Evolutionary conservation across 2,113 vertebrate genomes (phyloP).

Genomic region (Gadus macrocephalus): DNA sequence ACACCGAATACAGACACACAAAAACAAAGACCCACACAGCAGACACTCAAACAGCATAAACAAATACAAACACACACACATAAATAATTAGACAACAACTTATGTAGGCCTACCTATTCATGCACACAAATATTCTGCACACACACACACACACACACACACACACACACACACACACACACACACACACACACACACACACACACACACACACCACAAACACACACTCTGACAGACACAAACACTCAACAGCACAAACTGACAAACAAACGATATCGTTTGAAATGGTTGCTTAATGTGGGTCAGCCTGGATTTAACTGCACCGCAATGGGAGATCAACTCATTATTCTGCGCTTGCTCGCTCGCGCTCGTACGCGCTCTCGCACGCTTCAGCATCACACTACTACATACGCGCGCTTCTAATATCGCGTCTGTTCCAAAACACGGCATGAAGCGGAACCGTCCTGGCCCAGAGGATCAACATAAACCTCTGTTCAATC

Average conservation of each 20-base stretch:
- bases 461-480: background rate
- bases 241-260: background rate
- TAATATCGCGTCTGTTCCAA: background rate
- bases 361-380: background rate
- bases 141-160: background rate
- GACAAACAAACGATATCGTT: background rate
- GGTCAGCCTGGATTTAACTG: conserved; percentile 3
- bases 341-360: background rate
- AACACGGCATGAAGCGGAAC: background rate
- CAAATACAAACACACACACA: conserved; percentile 9
- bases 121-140: background rate
- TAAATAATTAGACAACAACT: background rate
- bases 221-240: background rate
- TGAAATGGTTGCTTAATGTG: background rate
- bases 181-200: background rate
- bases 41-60: background rate
- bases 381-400: background rate
- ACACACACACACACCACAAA: background rate
- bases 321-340: background rate
- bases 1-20: conserved; percentile 31
- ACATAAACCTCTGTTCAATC: background rate
- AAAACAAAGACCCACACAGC: conserved; percentile 20
- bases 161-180: background rate
- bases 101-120: conserved; percentile 30
- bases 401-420: conserved; percentile 4